phyloP scores from a whole-genome alignment of 92 coral and sea anemone species.

The Isaurus tuberculatus region DNA sequence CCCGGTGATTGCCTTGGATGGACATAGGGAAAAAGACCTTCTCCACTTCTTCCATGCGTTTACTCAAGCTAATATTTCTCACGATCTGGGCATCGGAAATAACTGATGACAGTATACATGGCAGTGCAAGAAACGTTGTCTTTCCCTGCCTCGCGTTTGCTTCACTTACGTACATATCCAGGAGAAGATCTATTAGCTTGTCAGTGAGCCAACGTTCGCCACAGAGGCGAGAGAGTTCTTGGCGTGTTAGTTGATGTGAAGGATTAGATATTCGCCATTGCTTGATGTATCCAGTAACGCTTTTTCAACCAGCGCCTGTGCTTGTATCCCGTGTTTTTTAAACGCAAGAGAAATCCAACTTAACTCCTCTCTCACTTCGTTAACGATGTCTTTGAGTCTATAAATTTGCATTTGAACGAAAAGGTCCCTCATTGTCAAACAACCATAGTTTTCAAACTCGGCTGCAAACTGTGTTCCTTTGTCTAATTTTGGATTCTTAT shows the following conservation, averaged over 20 bases:
- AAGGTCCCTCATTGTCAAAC: conserved; percentile 3
- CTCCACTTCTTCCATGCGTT: not conserved
- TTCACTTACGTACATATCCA: not conserved
- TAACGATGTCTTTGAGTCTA: conserved; percentile 8
- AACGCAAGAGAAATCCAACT: conserved; percentile 15
- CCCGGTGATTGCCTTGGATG: conserved; percentile 1
- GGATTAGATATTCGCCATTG: conserved; percentile 23
- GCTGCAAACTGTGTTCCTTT: conserved; percentile 10
- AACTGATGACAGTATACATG: not conserved
- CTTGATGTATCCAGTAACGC: conserved; percentile 19
- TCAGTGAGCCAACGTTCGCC: not conserved
- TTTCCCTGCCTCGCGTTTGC: conserved; percentile 12
- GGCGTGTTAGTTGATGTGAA: conserved; percentile 19
- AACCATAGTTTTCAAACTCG: conserved; percentile 18
- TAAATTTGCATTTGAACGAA: conserved; percentile 10
- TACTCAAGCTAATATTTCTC: not conserved
- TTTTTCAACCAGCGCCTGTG: conserved; percentile 7
- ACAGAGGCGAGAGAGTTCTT: conserved; percentile 14
- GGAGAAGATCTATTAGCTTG: conserved; percentile 19
- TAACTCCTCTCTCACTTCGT: conserved; percentile 20
- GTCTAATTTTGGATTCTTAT: conserved; percentile 9
- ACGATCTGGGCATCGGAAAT: not conserved
- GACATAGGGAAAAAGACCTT: not conserved
- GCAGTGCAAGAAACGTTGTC: not conserved
- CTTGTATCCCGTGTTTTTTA: conserved; percentile 5